Base-by-base conservation (phyloP, 2,797 vertebrate species). In the Pogonophryne albipinna region DNA sequence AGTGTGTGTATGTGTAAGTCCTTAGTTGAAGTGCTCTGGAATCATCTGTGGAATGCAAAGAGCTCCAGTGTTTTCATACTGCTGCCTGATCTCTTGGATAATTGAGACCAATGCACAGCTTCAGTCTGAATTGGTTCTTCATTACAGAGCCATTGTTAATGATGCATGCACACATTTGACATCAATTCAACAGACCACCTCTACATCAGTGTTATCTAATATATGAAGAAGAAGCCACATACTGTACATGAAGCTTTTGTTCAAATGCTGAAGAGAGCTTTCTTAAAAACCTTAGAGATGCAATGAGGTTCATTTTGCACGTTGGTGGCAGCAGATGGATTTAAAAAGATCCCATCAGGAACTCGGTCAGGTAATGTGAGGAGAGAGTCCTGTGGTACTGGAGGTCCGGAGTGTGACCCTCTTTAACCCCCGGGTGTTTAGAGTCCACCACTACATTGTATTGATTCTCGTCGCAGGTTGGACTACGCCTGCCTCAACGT, bases 61-160 rank as follows among this genome's bases (percentile, higher is more conserved):
- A 45, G 46, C 66, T 66, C 27, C 27, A 38, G 55, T 69, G 74
- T 74, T 76, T 72, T 62, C 71, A 65, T 44, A 20, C 56, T 4
- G 56, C 66, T 17, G 74, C 15, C 66, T 81, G 50, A 73, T 87
- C 66, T 53, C 65, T 87, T 31, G 38, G 63, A 47, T 89, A 79
- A 84, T 71, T 61, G 66, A 88, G 79, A 82, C 46, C 47, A 78
- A 89, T 75, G 74, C 4, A 45, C 23, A 20, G 65, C 53, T 78
- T 89, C 81, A 72, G 49, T 74, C 49, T 66, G 74, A 79, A 82
- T 9, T 55, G 76, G 51, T 58, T 50, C 71, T 80, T 58, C 27
- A 79, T 82, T 79, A 56, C 12, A 20, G 42, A 58, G 72, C 10
- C 3, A 41, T 52, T 62, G n/a, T 34, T 64, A 50, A 75, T 77